Evolutionary conservation across 30 jellyfish, hydroid and myxozoan genomes (phyloP).

Genomic region (Rhopilema esculentum): DNA sequence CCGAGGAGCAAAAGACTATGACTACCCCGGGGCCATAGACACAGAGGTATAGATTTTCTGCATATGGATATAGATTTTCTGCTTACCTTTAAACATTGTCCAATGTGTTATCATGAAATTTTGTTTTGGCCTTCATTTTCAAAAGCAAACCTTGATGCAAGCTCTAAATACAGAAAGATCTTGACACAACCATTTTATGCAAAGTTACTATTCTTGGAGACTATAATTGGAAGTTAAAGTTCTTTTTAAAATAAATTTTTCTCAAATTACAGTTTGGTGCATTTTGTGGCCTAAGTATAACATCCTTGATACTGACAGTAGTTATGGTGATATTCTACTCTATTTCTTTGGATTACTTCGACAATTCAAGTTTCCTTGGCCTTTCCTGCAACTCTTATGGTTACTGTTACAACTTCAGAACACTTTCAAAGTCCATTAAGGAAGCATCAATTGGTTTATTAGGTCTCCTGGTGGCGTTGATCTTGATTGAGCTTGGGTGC

Average conservation of each 20-base stretch:
- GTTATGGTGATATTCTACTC: conserved; percentile 9
- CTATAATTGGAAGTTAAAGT: not conserved
- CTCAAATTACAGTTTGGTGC: conserved; percentile 5
- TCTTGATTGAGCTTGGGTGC: conserved; percentile 14
- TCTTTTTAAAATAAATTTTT: not conserved
- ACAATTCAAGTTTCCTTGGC: not conserved
- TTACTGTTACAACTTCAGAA: not conserved
- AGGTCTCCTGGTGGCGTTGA: conserved; percentile 4
- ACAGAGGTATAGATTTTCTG: too few relatives aligned
- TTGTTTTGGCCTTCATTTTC: too few relatives aligned
- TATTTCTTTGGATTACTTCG: not conserved
- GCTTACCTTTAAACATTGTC: too few relatives aligned
- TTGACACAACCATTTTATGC: too few relatives aligned
- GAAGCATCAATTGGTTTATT: not conserved
- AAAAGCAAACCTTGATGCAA: too few relatives aligned
- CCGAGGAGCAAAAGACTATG: too few relatives aligned
- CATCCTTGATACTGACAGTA: conserved; percentile 12
- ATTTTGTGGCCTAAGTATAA: not conserved
- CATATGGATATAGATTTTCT: too few relatives aligned
- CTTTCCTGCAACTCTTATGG: not conserved
- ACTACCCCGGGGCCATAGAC: too few relatives aligned
- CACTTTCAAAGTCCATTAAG: not conserved
- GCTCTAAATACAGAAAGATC: too few relatives aligned
- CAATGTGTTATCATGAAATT: too few relatives aligned
- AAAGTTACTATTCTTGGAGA: too few relatives aligned